Conservation (phyloP, 1,140 invertebrate genomes). For the Euschistus heros region DNA sequence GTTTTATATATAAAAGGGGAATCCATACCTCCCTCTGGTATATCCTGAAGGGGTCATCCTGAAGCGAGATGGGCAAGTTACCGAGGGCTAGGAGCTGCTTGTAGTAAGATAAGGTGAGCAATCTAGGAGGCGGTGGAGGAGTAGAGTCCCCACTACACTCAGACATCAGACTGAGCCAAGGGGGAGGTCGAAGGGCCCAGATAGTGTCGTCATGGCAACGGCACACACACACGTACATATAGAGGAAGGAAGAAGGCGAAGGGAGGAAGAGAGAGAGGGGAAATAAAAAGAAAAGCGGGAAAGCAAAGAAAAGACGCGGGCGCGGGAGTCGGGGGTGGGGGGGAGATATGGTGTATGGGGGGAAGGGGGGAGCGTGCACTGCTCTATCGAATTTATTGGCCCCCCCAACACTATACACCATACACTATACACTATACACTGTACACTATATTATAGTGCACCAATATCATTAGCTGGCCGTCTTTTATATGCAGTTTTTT, state of each 20-base stretch:
- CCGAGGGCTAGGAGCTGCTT: conserved; percentile 30
- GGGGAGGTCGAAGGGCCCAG: neutral
- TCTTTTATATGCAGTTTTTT: conserved; percentile 27
- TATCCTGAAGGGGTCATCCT: conserved; percentile 24
- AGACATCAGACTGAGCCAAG: conserved; percentile 1
- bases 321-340: conserved; percentile 2
- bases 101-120: conserved; percentile 28
- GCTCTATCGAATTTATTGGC: conserved; percentile 29
- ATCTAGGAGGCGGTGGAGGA: neutral
- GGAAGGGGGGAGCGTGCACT: conserved; percentile 11
- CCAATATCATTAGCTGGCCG: conserved; percentile 26
- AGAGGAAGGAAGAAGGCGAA: conserved; percentile 3
- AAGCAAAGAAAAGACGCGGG: conserved; percentile 14
- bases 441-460: too few species aligned
- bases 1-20: neutral
- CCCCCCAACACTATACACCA: too few species aligned
- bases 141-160: conserved; percentile 7
- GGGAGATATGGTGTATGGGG: conserved; percentile 12
- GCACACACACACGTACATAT: conserved; percentile 16
- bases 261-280: conserved; percentile 10
- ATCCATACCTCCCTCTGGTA: conserved; percentile 10
- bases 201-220: conserved; percentile 17
- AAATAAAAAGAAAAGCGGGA: conserved; percentile 12
- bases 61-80: conserved; percentile 18
- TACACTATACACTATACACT: too few species aligned